Percentiles rank a stretch among this genome's conserved stretches.
Conservation (phyloP, 2,888 invertebrate species). For the Morpho helenor region DNA sequence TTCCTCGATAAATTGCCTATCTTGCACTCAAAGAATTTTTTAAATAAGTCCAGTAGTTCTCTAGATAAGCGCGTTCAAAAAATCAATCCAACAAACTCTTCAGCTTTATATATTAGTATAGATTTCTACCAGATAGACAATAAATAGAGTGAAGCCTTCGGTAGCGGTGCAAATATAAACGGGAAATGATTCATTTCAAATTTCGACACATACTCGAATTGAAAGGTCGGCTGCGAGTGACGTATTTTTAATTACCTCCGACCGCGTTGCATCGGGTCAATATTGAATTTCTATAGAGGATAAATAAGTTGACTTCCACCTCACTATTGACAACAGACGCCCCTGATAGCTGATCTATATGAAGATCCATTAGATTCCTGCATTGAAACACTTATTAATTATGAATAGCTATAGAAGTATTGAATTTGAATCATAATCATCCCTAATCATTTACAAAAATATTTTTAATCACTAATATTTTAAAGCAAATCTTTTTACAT, state of each 20-base stretch:
- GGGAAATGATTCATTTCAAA: conserved; percentile 73
- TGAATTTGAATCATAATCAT: too few relatives aligned
- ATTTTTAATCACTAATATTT: too few relatives aligned
- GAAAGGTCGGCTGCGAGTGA: conserved; percentile 75
- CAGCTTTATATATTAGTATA: conserved; percentile 12
- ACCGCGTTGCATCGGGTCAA: conserved; percentile 58
- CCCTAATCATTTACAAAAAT: too few relatives aligned
- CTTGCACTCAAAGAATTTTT: too few relatives aligned
- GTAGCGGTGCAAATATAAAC: conserved; percentile 61
- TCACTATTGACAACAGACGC: conserved; percentile 27
- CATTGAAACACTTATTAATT: too few relatives aligned
- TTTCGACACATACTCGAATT: conserved; percentile 74
- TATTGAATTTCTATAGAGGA: conserved; percentile 71
- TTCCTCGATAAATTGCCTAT: too few relatives aligned
- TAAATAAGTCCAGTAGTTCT: too few relatives aligned
- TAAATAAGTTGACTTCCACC: conserved; percentile 55
- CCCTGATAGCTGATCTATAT: conserved; percentile 28
- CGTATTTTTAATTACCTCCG: conserved; percentile 76
- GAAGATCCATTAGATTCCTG: background rate
- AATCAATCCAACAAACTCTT: too few relatives aligned
- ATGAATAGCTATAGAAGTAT: too few relatives aligned
- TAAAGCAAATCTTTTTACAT: too few relatives aligned
- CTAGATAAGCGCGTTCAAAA: too few relatives aligned
- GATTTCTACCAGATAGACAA: conserved; percentile 39
- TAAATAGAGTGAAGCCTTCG: conserved; percentile 35